phyloP scores from a whole-genome alignment of 2,888 invertebrate genomes.

The Mycalesis mineus region DNA sequence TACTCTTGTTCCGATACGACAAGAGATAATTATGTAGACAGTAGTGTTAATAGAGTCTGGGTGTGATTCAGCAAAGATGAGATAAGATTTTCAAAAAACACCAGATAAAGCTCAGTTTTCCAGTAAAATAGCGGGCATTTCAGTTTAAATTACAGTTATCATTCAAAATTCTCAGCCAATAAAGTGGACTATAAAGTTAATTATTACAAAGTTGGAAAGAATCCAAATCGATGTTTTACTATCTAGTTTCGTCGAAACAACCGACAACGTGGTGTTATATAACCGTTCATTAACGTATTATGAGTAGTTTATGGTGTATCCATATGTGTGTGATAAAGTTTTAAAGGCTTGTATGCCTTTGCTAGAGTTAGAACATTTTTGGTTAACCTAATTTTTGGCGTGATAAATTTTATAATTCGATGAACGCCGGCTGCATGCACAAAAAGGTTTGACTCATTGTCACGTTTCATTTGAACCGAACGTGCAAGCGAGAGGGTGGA shows the following conservation, averaged over 20 bases:
- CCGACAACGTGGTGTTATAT: slow-evolving; percentile 13
- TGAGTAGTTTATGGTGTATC: neutral
- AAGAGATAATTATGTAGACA: too few species aligned
- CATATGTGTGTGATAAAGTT: neutral
- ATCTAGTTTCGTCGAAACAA: slow-evolving; percentile 16
- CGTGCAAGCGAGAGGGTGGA: too few species aligned
- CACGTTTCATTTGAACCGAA: too few species aligned
- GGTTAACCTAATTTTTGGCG: neutral
- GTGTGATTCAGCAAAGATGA: too few species aligned
- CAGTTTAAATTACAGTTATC: slow-evolving; percentile 3
- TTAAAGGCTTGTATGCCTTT: neutral
- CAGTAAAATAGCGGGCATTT: neutral
- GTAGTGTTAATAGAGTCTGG: too few species aligned
- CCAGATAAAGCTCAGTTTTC: too few species aligned
- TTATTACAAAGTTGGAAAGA: slow-evolving; percentile 24
- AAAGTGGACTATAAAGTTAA: slow-evolving; percentile 22
- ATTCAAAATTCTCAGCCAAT: slow-evolving; percentile 4
- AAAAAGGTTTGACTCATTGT: too few species aligned
- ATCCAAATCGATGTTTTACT: slow-evolving; percentile 27
- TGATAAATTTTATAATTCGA: neutral
- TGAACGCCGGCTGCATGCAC: too few species aligned
- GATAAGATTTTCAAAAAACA: too few species aligned
- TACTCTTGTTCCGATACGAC: too few species aligned
- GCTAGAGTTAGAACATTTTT: neutral
- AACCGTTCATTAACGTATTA: slow-evolving; percentile 1